These are phyloP conservation scores for Xiphydria camelus DNA, from an alignment of 2,888 invertebrate species.

Conservation along the genomic window DNA sequence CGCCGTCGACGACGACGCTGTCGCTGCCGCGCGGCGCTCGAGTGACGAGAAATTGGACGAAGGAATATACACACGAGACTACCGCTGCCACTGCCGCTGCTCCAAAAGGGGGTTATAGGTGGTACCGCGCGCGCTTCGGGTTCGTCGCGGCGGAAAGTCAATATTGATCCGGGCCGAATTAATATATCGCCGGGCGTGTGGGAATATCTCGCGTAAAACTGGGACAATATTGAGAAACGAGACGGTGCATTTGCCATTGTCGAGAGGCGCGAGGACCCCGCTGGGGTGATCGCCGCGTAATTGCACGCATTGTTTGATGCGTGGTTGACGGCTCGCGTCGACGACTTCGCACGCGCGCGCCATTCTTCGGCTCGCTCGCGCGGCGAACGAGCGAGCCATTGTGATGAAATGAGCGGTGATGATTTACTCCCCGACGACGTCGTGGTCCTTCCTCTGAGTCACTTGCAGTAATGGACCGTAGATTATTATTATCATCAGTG, in stretches of 20 bases:
- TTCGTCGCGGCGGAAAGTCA: too few species aligned
- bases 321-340: conserved; percentile 41
- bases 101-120: too few species aligned
- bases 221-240: conserved; percentile 56
- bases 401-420: conserved; percentile 27
- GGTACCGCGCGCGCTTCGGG: too few species aligned
- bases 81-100: too few species aligned
- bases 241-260: conserved; percentile 53
- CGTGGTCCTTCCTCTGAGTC: conserved; percentile 31
- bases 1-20: too few species aligned
- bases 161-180: too few species aligned
- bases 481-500: conserved; percentile 37
- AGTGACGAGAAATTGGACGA: too few species aligned
- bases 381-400: conserved; percentile 13
- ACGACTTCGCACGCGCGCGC: conserved; percentile 13
- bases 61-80: too few species aligned
- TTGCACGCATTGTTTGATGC: conserved; percentile 56
- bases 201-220: conserved; percentile 40
- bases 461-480: conserved; percentile 39
- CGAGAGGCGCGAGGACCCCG: conserved; percentile 39
- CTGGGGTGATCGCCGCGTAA: conserved; percentile 43
- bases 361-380: not conserved
- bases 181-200: too few species aligned
- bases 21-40: too few species aligned
- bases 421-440: conserved; percentile 31